A percentile compares a stretch with the other conserved stretches of the same genome.
Conservation (phyloP, 2,888 invertebrate genomes). For the Amblyteles armatorius region DNA sequence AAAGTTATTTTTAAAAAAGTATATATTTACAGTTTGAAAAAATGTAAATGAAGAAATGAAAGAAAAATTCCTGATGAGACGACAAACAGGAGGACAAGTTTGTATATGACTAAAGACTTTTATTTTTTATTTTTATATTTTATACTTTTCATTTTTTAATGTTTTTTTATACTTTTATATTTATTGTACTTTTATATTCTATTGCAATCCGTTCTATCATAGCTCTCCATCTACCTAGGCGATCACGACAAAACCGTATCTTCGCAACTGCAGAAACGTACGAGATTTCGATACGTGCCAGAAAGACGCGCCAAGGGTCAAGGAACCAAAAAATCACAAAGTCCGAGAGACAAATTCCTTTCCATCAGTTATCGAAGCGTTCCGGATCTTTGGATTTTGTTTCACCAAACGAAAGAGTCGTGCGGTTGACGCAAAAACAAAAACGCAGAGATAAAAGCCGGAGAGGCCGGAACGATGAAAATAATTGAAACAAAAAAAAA, state of each 20-base stretch:
- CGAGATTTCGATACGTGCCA: background rate
- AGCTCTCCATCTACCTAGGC: too few species aligned
- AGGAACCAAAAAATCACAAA: background rate
- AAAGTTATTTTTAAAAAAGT: too few species aligned
- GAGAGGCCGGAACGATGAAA: too few species aligned
- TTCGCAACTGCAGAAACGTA: background rate
- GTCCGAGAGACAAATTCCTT: background rate
- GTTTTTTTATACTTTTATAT: too few species aligned
- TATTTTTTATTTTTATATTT: too few species aligned
- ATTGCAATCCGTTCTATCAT: background rate
- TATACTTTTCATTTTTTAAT: background rate
- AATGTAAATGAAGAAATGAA: too few species aligned
- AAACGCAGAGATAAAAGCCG: background rate
- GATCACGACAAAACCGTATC: background rate
- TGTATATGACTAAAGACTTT: too few species aligned
- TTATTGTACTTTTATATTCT: background rate
- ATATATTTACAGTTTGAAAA: too few species aligned
- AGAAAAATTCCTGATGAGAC: too few species aligned
- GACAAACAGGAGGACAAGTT: too few species aligned
- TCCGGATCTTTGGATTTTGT: background rate
- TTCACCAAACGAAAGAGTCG: background rate
- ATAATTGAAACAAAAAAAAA: too few species aligned
- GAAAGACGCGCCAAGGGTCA: background rate
- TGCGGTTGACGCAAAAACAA: conserved; percentile 13
- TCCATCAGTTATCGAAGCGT: background rate